Percentiles rank a stretch among this genome's conserved stretches.
Evolutionary conservation across 2,888 invertebrate species (phyloP).

Genomic region (Flexamia atlantica): DNA sequence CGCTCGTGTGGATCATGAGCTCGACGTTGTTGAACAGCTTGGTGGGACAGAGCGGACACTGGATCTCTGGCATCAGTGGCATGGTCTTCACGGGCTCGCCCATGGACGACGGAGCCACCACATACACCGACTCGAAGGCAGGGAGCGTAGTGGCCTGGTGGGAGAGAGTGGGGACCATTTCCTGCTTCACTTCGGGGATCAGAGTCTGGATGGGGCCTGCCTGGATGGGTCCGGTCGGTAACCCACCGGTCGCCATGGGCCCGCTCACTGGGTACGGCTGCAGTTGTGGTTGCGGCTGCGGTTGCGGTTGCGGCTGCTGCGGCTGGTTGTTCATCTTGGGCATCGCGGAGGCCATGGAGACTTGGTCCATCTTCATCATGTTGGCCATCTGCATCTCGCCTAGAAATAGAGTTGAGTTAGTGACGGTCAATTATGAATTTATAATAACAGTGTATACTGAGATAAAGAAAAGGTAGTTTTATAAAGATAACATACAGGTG

Average conservation of each 20-base stretch:
- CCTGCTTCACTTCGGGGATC: constrained; percentile 1
- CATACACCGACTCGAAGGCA: background rate
- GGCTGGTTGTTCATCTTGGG: background rate
- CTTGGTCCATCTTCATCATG: background rate
- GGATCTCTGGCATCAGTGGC: constrained; percentile 10
- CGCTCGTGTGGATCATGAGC: constrained; percentile 16
- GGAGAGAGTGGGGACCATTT: background rate
- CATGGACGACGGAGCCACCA: constrained; percentile 23
- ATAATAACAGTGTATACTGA: no score
- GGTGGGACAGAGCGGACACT: constrained; percentile 65
- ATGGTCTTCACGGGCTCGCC: background rate
- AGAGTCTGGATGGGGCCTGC: background rate
- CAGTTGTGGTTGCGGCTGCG: background rate
- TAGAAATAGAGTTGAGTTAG: background rate
- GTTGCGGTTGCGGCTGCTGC: no score
- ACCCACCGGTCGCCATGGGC: background rate
- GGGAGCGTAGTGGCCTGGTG: background rate
- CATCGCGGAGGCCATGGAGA: background rate
- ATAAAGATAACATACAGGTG: no score
- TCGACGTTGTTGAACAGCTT: constrained; percentile 32
- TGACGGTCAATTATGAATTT: no score
- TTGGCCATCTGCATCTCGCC: background rate
- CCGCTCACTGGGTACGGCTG: constrained; percentile 12
- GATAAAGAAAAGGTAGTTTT: no score
- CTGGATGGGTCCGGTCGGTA: background rate